Base-by-base conservation (phyloP, 2,888 invertebrate species). In the Agrotis segetum region DNA sequence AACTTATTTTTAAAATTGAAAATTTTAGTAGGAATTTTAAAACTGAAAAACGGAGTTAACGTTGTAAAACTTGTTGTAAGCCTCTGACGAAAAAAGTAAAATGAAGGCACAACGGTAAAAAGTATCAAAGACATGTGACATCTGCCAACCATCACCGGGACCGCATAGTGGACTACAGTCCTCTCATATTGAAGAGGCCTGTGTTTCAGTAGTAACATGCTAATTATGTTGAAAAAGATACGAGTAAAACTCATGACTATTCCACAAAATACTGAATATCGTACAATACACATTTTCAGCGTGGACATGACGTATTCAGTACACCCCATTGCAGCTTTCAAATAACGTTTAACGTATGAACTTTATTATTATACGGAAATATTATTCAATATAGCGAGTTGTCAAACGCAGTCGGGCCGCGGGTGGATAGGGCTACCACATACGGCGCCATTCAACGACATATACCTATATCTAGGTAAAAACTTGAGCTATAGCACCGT, bases 331-430 rank as follows among this genome's bases (percentile, higher is more conserved):
- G 73, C 76, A 71, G 70, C 64, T 70, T 77, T 80, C 70, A 77
- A 82, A 85, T 77, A 76, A 66, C 72, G 66, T 86, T 79, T 77
- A 86, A 78, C 74, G 70, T 76, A 82, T 79, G 80, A 85, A 85
- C 83, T 86, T 81, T 79, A 73, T 75, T 75, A 79, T 74, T 82
- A 81, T 79, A 83, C 79, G 81, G 77, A 83, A 85, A 77, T 82
- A 85, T 85, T 90, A 91, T 92, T 90, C 93, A 92, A 94, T 93
- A 91, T 92, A 87, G 89, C 83, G 87, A 89, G 89, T 88, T 93
- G 94, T 94, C 94, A 93, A 89, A 85, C 87, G 88, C 94, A 94
- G 87, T 87, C 91, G 84, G 79, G 79, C 83, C 81, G 78, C 82
- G 81, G 81, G 82, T 85, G 63, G 74, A 65, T 71, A 65, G 56